phyloP scores from a whole-genome alignment of 2,888 invertebrate genomes.

The Ptilodon capucinus region DNA sequence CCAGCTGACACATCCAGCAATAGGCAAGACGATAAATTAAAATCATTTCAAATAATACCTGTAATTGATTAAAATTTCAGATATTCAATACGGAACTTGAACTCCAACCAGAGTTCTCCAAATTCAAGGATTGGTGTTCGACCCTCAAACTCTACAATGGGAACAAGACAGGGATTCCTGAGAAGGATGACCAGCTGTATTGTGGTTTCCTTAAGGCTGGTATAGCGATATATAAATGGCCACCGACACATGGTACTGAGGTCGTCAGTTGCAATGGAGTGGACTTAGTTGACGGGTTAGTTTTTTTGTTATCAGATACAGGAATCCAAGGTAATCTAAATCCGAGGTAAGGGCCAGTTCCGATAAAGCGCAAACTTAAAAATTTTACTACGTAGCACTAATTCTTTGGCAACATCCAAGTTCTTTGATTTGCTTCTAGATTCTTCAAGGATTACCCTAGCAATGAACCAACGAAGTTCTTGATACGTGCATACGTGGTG shows the following conservation, averaged over 20 bases:
- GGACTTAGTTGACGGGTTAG: conserved; percentile 79
- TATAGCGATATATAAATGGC: conserved; percentile 86
- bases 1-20: no score
- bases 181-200: conserved; percentile 61
- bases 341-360: no score
- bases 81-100: conserved; percentile 87
- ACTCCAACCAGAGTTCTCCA: conserved; percentile 84
- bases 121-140: conserved; percentile 86
- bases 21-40: no score
- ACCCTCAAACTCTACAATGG: conserved; percentile 85
- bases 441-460: conserved; percentile 84
- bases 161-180: conserved; percentile 69
- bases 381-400: no score
- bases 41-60: no score
- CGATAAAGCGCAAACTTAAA: no score
- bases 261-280: conserved; percentile 76
- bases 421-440: no score
- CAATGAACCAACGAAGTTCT: conserved; percentile 83
- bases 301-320: not conserved
- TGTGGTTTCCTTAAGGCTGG: conserved; percentile 63
- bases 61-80: conserved; percentile 37
- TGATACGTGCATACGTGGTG: conserved; percentile 90
- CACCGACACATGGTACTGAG: conserved; percentile 78
- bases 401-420: no score
- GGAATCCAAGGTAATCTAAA: no score